A percentile compares a stretch with the other conserved stretches of the same genome.
phyloP scores from a whole-genome alignment of 2,888 invertebrate genomes.

The Lathronympha strigana region DNA sequence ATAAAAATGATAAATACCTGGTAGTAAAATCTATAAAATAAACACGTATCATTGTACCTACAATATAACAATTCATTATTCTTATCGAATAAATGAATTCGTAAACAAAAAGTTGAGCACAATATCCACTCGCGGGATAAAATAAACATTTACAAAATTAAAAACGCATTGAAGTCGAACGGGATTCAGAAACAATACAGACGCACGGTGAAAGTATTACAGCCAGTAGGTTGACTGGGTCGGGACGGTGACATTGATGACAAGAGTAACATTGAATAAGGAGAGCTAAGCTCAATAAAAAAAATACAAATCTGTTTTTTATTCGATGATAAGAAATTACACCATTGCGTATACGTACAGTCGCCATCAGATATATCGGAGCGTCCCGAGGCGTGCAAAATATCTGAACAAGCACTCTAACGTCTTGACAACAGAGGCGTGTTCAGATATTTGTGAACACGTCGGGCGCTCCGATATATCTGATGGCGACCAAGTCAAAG shows the following conservation, averaged over 20 bases:
- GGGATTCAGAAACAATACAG: slow-evolving; percentile 21
- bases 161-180: slow-evolving; percentile 36
- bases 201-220: neutral
- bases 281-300: no score
- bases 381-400: no score
- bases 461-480: no score
- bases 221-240: neutral
- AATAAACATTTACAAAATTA: slow-evolving; percentile 39
- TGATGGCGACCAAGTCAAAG: no score
- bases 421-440: no score
- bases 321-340: no score
- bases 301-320: no score
- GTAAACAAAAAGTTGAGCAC: slow-evolving; percentile 29
- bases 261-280: no score
- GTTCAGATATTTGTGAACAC: no score
- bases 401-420: no score
- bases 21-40: neutral
- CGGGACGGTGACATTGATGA: neutral
- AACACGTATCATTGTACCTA: slow-evolving; percentile 10
- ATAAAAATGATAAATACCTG: neutral
- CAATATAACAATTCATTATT: slow-evolving; percentile 20
- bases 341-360: no score
- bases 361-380: no score
- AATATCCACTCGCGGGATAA: slow-evolving; percentile 28
- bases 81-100: slow-evolving; percentile 24